phyloP scores from a whole-genome alignment of 2,888 invertebrate species.

The Micoletzkya japonica region DNA sequence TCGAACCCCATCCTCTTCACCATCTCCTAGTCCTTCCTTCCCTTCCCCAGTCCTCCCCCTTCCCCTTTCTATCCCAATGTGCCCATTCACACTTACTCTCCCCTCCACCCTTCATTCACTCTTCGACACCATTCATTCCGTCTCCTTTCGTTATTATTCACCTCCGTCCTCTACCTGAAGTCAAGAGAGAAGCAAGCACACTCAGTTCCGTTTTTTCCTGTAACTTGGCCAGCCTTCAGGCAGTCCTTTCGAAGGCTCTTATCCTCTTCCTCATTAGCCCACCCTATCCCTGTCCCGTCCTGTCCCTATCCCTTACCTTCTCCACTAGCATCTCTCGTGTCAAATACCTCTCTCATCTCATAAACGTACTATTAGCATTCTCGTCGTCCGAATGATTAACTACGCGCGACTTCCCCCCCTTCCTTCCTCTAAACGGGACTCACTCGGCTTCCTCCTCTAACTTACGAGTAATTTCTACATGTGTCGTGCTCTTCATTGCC shows the following conservation, averaged over 20 bases:
- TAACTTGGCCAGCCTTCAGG: too few species aligned
- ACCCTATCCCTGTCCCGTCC: background rate
- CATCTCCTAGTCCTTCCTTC: background rate
- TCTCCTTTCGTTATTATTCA: background rate
- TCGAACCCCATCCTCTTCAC: background rate
- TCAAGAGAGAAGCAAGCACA: too few species aligned
- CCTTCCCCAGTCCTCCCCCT: constrained; percentile 15
- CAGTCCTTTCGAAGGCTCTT: background rate
- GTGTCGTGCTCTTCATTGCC: too few species aligned
- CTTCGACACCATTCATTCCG: background rate
- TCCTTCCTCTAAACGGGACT: too few species aligned
- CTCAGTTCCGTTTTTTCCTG: too few species aligned
- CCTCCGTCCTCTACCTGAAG: background rate
- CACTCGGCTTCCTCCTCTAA: background rate
- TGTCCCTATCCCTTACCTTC: background rate
- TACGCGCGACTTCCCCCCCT: too few species aligned
- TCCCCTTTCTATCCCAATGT: constrained; percentile 2
- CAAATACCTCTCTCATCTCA: too few species aligned
- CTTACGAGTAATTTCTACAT: too few species aligned
- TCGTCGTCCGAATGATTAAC: too few species aligned
- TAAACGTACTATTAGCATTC: too few species aligned
- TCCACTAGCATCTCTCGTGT: constrained; percentile 8
- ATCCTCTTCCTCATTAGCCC: constrained; percentile 1
- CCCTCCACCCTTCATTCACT: constrained; percentile 10
- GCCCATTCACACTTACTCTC: constrained; percentile 5